phyloP scores from a whole-genome alignment of 2,888 invertebrate genomes.

The Pollenia angustigena region DNA sequence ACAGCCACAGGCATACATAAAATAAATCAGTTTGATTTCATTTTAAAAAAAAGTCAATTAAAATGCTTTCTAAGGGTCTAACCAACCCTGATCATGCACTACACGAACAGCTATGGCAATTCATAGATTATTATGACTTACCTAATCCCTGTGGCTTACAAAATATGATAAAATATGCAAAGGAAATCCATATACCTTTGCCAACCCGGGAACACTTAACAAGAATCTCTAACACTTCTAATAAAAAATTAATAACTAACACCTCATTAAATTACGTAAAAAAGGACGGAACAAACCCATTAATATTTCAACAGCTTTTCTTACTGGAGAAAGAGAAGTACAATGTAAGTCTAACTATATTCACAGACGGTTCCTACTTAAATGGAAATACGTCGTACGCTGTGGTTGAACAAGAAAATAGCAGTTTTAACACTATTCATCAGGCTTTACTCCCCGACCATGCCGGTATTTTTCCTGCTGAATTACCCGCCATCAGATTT shows the following conservation, averaged over 20 bases:
- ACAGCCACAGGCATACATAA: too few species aligned
- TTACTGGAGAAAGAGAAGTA: background rate
- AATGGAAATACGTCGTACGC: constrained; percentile 5
- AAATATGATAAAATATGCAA: background rate
- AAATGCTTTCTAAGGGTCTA: background rate
- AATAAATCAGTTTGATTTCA: constrained; percentile 27
- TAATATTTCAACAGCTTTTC: background rate
- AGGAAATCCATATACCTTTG: too few species aligned
- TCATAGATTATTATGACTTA: background rate
- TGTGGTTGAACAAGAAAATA: background rate
- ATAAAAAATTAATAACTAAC: too few species aligned
- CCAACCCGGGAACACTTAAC: too few species aligned
- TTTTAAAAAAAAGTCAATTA: constrained; percentile 18
- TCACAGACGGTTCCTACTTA: background rate
- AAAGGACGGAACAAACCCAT: background rate
- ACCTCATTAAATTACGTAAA: too few species aligned
- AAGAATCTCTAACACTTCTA: too few species aligned
- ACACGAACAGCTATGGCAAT: background rate
- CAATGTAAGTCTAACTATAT: background rate
- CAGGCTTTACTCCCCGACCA: too few species aligned
- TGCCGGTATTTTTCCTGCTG: background rate
- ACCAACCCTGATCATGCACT: background rate
- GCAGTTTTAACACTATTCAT: too few species aligned
- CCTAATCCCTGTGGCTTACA: background rate
- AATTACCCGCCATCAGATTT: background rate